Conservation (phyloP, 2,113 vertebrate species). For the Pristiophorus japonicus region DNA sequence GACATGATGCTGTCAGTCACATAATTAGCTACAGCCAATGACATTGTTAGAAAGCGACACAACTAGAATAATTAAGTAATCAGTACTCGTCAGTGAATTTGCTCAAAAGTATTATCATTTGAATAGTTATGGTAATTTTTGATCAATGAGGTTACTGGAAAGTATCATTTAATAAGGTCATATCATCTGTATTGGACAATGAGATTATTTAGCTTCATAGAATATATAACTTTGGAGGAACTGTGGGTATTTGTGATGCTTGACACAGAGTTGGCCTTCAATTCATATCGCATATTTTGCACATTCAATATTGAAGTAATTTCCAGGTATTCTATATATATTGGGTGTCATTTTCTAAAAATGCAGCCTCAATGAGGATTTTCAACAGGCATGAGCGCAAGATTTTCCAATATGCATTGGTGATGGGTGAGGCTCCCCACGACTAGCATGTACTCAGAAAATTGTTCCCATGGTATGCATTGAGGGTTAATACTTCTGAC, state of each 20-base stretch:
- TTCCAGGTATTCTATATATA: neutral
- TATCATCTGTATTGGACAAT: neutral
- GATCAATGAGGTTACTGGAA: neutral
- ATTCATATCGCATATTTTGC: neutral
- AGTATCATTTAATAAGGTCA: no score
- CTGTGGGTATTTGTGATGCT: neutral
- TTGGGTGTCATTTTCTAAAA: neutral
- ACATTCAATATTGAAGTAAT: neutral
- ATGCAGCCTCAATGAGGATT: no score
- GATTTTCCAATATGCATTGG: neutral
- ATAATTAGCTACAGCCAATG: neutral
- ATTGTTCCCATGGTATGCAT: neutral
- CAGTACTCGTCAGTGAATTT: neutral
- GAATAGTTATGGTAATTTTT: neutral
- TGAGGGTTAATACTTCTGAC: neutral
- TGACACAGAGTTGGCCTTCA: neutral
- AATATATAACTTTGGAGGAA: neutral
- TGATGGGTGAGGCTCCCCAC: neutral
- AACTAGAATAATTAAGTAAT: neutral
- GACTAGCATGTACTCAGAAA: neutral
- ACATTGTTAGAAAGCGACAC: neutral
- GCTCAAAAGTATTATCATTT: neutral
- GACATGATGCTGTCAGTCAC: neutral
- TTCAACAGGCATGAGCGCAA: neutral
- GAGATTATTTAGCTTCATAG: neutral